These are phyloP conservation scores for Saccostrea glomerata DNA, from an alignment of 1,140 invertebrate genomes.

Conservation along the genomic window DNA sequence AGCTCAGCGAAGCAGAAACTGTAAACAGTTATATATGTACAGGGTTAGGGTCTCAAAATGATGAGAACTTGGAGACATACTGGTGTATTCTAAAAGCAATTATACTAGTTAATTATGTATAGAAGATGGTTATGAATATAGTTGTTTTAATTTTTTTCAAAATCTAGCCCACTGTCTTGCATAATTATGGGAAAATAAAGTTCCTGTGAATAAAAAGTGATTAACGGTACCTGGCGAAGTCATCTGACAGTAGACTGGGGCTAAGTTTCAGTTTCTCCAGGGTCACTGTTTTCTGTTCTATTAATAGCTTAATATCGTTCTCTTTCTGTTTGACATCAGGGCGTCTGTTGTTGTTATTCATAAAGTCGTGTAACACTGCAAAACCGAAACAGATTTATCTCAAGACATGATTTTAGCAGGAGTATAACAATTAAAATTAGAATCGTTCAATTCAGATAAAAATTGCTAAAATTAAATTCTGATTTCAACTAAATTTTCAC, in stretches of 20 bases:
- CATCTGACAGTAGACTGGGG: constrained; percentile 73
- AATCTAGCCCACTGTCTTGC: no score
- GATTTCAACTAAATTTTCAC: no score
- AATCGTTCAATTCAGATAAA: no score
- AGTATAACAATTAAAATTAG: no score
- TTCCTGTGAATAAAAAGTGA: no score
- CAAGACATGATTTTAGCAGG: no score
- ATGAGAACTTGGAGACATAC: no score
- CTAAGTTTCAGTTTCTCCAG: constrained; percentile 80
- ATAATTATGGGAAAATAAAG: no score
- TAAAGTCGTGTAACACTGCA: constrained; percentile 87
- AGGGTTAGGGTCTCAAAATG: no score
- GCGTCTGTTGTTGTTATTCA: constrained; percentile 84
- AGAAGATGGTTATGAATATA: constrained; percentile 63
- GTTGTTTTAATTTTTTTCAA: constrained; percentile 62
- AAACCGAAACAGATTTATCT: constrained; percentile 59
- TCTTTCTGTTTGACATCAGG: constrained; percentile 84
- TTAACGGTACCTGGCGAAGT: constrained; percentile 79
- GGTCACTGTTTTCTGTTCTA: constrained; percentile 83
- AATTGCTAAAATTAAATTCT: no score
- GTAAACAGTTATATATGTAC: constrained; percentile 64
- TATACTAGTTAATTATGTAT: no score
- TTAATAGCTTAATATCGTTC: constrained; percentile 83
- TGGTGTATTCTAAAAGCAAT: no score
- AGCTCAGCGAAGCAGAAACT: constrained; percentile 90